A percentile compares a stretch with the other conserved stretches of the same genome.
These are phyloP conservation scores for Tor tambroides DNA, from an alignment of 2,113 vertebrate species.

Conservation along the genomic window DNA sequence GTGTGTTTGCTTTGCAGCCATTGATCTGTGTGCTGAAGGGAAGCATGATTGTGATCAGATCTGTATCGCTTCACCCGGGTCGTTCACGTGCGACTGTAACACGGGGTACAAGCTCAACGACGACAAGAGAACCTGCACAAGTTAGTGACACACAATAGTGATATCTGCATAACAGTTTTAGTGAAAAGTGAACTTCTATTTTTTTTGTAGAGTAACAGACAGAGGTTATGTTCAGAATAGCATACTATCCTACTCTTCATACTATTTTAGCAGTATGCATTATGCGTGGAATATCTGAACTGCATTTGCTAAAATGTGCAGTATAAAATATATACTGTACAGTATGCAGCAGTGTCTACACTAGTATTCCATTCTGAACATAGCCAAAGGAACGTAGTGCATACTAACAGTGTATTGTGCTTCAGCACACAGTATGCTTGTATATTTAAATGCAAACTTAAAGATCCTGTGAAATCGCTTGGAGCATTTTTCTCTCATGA, in stretches of 20 bases:
- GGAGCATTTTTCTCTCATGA: not conserved
- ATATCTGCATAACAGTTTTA: not conserved
- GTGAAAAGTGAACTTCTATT: not conserved
- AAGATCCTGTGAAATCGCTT: not conserved
- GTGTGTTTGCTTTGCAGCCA: conserved; percentile 68
- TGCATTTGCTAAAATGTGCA: not conserved
- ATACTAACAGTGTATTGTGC: not conserved
- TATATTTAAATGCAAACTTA: not conserved
- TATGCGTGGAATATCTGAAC: not conserved
- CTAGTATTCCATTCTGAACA: not conserved
- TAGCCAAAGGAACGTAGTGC: not conserved
- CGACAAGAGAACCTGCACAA: conserved; percentile 80
- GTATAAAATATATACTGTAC: not conserved
- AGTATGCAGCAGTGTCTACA: not conserved
- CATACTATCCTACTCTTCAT: not conserved
- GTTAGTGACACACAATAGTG: conserved; percentile 64
- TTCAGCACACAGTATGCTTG: not conserved
- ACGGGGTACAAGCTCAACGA: conserved; percentile 82
- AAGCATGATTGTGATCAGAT: conserved; percentile 87
- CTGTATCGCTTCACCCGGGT: conserved; percentile 78
- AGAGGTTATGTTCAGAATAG: not conserved
- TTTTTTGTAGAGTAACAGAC: not conserved
- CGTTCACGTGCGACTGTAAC: conserved; percentile 80
- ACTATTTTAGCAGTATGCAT: not conserved
- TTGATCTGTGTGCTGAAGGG: conserved; percentile 81